Base-by-base conservation (phyloP, 2,113 vertebrate genomes). In the Gymnocephalus cernua region DNA sequence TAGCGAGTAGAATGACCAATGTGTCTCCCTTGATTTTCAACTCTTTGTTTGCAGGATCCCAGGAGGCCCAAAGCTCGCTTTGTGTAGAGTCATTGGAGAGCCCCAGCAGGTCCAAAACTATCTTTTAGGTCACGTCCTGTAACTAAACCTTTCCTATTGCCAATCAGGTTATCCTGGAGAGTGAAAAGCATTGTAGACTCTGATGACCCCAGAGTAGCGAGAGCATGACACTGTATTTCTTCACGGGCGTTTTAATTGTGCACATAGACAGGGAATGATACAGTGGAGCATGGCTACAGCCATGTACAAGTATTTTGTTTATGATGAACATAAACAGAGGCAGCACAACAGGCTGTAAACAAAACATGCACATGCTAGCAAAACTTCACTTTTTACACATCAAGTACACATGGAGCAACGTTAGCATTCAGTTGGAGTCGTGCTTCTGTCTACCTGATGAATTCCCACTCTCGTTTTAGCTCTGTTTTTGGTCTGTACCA, bases 1-100 rank as follows among this genome's bases (percentile, higher is more conserved):
- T 41, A 41, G 38, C 38, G 10, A 10, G 9, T 41, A 11, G 10
- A 41, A 41, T 11, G 38, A 11, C 38, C 38, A 0, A 41, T 41
- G 38, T 64, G 48, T 32, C 57, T 65, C 48, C 79, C 76, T 41
- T 38, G 38, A 48, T 85, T 68, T 83, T 57, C 54, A 35, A 38
- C 35, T 65, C 84, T 91, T 57, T 64, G 88, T 92, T 91, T 81
- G 86, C 94, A 29, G 77, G 71, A 68, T 89, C 83, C 77, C 80
- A 51, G 70, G 86, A 71, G 74, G 71, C 48, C 41, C 44, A 38
- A 18, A n/a, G 65, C 64, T 78, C 45, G 10, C 56, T 23, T 41
- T 66, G 72, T 54, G 57, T 48, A 59, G 47, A 81, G 15, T 5
- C 50, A 15, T 23, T 38, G 19, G 66, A 61, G 66, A 65, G 53